Percentiles rank a stretch among this genome's conserved stretches.
phyloP scores from a whole-genome alignment of 2,113 vertebrate genomes.

The Zapornia atra region DNA sequence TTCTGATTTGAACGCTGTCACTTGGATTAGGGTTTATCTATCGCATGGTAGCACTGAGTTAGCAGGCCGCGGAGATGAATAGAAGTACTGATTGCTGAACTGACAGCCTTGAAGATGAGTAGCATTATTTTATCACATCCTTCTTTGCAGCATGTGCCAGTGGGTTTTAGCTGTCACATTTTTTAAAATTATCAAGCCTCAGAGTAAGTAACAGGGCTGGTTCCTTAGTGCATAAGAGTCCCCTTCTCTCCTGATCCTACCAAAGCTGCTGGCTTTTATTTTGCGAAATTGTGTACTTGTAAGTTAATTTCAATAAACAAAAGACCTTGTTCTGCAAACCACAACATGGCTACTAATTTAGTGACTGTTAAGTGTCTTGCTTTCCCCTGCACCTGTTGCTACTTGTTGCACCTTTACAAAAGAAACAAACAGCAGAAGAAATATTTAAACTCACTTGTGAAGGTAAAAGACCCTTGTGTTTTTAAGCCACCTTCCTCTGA shows the following conservation, averaged over 20 bases:
- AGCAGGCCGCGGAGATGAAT: conserved; percentile 74
- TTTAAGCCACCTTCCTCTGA: background rate
- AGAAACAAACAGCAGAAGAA: background rate
- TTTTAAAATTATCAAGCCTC: conserved; percentile 63
- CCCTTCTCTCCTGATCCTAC: background rate
- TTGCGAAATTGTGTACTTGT: conserved; percentile 26
- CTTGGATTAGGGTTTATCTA: conserved; percentile 75
- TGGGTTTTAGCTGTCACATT: conserved; percentile 68
- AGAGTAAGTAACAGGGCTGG: conserved; percentile 35
- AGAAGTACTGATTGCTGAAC: conserved; percentile 72
- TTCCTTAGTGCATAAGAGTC: conserved; percentile 34
- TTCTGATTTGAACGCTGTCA: conserved; percentile 77
- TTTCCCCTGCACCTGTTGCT: background rate
- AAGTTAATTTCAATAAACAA: conserved; percentile 36
- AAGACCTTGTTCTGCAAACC: background rate
- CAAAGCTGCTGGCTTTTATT: conserved; percentile 41
- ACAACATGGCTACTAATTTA: conserved; percentile 7
- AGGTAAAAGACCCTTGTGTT: background rate
- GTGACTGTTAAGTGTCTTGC: background rate
- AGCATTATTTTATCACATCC: conserved; percentile 73
- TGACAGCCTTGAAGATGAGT: conserved; percentile 77
- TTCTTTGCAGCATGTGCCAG: conserved; percentile 68
- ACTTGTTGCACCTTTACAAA: background rate
- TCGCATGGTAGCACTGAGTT: conserved; percentile 71
- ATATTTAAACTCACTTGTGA: background rate